These are phyloP conservation scores for Platycheirus albimanus DNA, from an alignment of 2,888 invertebrate species.

Conservation along the genomic window DNA sequence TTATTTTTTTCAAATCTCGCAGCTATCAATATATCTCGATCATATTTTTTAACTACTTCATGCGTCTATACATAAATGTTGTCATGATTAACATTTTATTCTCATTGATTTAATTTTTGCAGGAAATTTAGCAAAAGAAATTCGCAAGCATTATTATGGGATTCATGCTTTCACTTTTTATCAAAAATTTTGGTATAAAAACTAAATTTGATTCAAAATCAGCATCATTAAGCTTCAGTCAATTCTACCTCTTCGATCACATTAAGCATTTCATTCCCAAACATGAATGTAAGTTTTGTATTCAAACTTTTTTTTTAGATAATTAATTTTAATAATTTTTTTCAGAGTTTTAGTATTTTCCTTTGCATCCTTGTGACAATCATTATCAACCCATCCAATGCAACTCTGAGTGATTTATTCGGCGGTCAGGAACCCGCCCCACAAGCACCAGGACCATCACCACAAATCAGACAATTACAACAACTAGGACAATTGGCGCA, in stretches of 20 bases:
- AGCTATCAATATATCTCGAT: background rate
- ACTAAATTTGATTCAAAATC: conserved; percentile 26
- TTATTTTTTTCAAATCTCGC: background rate
- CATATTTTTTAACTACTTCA: conserved; percentile 15
- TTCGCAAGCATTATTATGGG: conserved; percentile 14
- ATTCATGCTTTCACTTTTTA: conserved; percentile 52
- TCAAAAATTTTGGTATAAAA: conserved; percentile 48
- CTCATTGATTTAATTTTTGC: conserved; percentile 39
- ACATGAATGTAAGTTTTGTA: conserved; percentile 51
- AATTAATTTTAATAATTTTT: background rate
- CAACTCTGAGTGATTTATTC: conserved; percentile 3
- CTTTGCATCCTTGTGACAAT: conserved; percentile 48
- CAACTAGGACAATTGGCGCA: conserved; percentile 7
- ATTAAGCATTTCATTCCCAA: conserved; percentile 38
- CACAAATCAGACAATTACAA: conserved; percentile 17
- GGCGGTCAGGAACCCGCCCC: background rate
- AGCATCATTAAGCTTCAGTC: conserved; percentile 47
- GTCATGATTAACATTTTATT: conserved; percentile 43
- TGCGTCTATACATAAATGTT: conserved; percentile 20
- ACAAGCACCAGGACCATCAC: background rate
- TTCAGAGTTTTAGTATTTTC: conserved; percentile 45
- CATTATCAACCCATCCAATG: conserved; percentile 25
- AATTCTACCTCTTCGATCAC: conserved; percentile 27
- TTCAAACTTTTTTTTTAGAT: background rate
- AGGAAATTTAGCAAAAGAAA: conserved; percentile 14